phyloP scores from a whole-genome alignment of 2,797 vertebrate genomes.

The Pseudochirops corinnae region DNA sequence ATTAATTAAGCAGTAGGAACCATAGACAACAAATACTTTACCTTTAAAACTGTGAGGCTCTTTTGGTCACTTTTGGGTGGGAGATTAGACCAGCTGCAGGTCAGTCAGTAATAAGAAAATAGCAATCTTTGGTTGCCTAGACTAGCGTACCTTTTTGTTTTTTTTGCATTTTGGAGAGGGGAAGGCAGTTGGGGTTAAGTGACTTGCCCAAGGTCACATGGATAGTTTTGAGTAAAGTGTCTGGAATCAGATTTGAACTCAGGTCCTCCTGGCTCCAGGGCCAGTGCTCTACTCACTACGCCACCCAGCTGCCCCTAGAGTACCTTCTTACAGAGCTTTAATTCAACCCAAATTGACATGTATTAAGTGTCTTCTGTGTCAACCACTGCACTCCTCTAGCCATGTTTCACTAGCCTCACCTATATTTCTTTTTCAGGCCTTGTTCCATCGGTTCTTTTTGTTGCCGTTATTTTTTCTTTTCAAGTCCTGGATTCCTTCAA shows the following conservation, averaged over 20 bases:
- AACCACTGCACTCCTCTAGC: neutral
- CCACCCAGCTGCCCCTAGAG: too few relatives aligned
- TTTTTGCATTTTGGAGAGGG: too few relatives aligned
- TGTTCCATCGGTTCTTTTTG: neutral
- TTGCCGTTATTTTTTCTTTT: neutral
- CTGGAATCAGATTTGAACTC: too few relatives aligned
- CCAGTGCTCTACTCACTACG: too few relatives aligned
- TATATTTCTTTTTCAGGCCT: neutral
- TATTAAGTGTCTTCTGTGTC: neutral
- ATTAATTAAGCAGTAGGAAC: neutral
- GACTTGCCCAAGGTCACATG: too few relatives aligned
- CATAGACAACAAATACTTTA: neutral
- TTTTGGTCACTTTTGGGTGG: neutral
- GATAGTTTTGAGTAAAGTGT: too few relatives aligned
- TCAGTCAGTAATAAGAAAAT: neutral
- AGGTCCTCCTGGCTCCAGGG: too few relatives aligned
- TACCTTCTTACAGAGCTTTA: neutral
- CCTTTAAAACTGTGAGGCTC: neutral
- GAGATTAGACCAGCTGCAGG: neutral
- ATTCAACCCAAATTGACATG: neutral
- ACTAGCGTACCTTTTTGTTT: neutral
- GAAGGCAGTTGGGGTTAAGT: too few relatives aligned
- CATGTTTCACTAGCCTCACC: neutral
- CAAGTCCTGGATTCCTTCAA: neutral
- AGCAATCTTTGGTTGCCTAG: neutral